Conservation (phyloP, 2,888 invertebrate genomes). For the Ectemnius continuus region DNA sequence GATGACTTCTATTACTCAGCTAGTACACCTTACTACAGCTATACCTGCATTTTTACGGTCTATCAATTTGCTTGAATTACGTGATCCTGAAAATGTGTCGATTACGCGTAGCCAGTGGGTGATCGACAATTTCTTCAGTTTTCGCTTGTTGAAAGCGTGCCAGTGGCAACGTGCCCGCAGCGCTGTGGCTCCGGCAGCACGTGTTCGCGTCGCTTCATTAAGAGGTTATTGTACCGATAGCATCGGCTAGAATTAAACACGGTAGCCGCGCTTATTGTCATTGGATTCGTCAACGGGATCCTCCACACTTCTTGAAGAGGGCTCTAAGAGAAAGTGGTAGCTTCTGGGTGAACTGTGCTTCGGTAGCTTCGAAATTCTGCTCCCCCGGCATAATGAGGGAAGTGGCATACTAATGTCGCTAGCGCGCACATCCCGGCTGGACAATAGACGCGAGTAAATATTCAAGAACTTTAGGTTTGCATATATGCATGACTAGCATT, state of each 20-base stretch:
- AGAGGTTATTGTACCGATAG: no score
- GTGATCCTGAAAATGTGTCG: constrained; percentile 59
- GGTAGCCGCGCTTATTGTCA: no score
- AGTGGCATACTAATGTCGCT: constrained; percentile 38
- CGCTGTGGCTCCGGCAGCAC: no score
- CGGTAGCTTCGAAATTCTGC: constrained; percentile 24
- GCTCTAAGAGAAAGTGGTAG: no score
- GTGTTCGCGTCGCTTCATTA: no score
- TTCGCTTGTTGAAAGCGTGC: constrained; percentile 37
- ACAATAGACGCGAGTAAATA: constrained; percentile 44
- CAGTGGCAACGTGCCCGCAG: constrained; percentile 16
- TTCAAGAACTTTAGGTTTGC: constrained; percentile 38
- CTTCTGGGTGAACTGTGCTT: not conserved
- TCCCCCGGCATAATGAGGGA: constrained; percentile 26
- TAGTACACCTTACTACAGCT: no score
- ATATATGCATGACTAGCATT: constrained; percentile 53
- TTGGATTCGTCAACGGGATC: no score
- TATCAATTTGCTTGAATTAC: constrained; percentile 62
- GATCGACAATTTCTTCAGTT: constrained; percentile 35
- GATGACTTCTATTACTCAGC: constrained; percentile 51
- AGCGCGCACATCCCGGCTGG: constrained; percentile 10
- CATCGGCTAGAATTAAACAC: no score
- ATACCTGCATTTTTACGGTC: constrained; percentile 63
- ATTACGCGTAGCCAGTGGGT: constrained; percentile 41
- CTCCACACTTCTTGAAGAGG: no score